Conservation (phyloP, 2,113 vertebrate species). For the Rhineura floridana region DNA sequence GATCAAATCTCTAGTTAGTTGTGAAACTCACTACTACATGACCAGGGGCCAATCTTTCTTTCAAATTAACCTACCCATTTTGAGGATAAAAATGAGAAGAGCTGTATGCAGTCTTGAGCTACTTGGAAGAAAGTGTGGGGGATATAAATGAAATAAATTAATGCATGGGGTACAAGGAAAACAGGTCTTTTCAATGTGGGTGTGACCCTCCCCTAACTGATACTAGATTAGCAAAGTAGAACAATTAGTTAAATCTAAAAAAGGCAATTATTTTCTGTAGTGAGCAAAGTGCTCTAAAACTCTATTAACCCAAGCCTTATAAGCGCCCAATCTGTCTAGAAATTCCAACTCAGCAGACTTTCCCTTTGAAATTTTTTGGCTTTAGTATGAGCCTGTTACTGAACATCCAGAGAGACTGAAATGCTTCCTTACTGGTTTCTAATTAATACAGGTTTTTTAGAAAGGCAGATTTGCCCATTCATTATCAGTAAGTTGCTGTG, state of each 20-base stretch:
- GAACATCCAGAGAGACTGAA: not conserved
- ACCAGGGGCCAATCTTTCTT: too few relatives aligned
- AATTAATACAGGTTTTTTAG: not conserved
- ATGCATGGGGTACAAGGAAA: not conserved
- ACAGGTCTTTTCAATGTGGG: not conserved
- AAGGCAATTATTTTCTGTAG: not conserved
- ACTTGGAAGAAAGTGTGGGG: not conserved
- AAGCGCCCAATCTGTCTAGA: too few relatives aligned
- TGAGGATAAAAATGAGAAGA: not conserved
- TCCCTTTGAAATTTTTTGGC: not conserved
- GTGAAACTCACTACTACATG: too few relatives aligned
- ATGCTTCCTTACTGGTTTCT: not conserved
- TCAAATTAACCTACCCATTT: too few relatives aligned
- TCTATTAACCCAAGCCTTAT: not conserved
- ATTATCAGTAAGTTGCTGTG: not conserved
- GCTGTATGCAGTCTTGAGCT: not conserved
- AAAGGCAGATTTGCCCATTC: not conserved
- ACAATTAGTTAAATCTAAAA: not conserved
- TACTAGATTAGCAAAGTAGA: not conserved
- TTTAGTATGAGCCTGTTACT: not conserved
- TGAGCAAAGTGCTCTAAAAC: not conserved
- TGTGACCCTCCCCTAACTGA: not conserved
- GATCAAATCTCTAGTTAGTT: not conserved
- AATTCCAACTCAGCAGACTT: not conserved
- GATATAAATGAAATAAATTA: not conserved